These are phyloP conservation scores for Pectinophora gossypiella DNA, from an alignment of 1,140 invertebrate species.

Conservation along the genomic window DNA sequence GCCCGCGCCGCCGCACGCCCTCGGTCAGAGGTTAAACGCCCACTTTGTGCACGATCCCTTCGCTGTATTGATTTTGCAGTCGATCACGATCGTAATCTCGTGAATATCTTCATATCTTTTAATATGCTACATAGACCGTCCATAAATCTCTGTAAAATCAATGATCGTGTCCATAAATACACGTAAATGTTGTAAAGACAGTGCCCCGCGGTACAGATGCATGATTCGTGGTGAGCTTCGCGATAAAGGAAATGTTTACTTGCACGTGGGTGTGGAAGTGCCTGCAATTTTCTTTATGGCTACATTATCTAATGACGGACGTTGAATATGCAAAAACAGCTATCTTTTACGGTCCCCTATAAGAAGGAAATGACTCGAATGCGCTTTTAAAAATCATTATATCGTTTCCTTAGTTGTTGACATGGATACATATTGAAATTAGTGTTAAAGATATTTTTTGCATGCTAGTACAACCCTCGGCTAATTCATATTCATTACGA, in stretches of 20 bases:
- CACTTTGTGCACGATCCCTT: constrained; percentile 65
- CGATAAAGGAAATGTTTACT: constrained; percentile 32
- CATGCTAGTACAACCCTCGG: constrained; percentile 3
- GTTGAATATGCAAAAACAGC: constrained; percentile 28
- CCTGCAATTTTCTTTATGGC: constrained; percentile 44
- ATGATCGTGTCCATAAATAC: constrained; percentile 28
- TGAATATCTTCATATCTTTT: constrained; percentile 39
- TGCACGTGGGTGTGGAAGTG: constrained; percentile 29
- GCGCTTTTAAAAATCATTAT: constrained; percentile 25
- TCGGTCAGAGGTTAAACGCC: constrained; percentile 66
- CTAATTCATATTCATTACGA: constrained; percentile 18
- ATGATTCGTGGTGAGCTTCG: constrained; percentile 27
- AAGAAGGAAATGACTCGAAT: constrained; percentile 20
- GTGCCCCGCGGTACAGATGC: constrained; percentile 26
- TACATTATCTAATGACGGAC: constrained; percentile 45
- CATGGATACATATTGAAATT: constrained; percentile 11
- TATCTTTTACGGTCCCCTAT: constrained; percentile 25
- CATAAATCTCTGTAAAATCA: constrained; percentile 30
- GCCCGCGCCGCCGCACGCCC: constrained; percentile 48
- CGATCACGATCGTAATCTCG: constrained; percentile 44
- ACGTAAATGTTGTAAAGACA: constrained; percentile 24
- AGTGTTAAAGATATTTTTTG: constrained; percentile 17
- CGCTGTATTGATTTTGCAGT: constrained; percentile 64
- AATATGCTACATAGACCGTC: constrained; percentile 9
- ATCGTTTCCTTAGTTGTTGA: constrained; percentile 21